phyloP scores from a whole-genome alignment of 2,113 vertebrate genomes.

The Camelus dromedarius region DNA sequence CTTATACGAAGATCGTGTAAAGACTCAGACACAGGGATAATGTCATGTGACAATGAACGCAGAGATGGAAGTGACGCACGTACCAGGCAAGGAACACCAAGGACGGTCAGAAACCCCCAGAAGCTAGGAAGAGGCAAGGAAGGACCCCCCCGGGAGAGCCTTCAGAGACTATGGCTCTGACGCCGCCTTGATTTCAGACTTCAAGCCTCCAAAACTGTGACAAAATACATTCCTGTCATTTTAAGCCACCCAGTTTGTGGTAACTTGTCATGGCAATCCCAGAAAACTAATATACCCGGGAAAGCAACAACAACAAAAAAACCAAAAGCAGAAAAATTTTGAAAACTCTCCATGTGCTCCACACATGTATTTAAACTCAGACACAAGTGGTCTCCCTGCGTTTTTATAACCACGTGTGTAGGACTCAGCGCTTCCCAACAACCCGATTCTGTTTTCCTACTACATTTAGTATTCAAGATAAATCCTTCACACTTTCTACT shows the following conservation, averaged over 20 bases:
- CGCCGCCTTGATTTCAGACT: neutral
- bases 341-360: neutral
- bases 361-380: neutral
- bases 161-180: neutral
- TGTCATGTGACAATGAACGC: neutral
- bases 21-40: neutral
- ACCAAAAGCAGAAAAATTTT: neutral
- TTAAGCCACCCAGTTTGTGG: neutral
- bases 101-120: neutral
- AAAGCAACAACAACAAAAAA: neutral
- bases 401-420: neutral
- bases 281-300: neutral
- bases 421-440: neutral
- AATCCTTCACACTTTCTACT: neutral
- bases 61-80: neutral
- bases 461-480: neutral
- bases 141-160: neutral
- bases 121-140: neutral
- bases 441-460: neutral
- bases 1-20: neutral
- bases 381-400: neutral
- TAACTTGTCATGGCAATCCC: neutral
- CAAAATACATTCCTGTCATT: neutral
- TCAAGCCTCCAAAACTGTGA: neutral
- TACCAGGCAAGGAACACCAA: neutral